Percentiles rank a stretch among this genome's conserved stretches.
phyloP scores from a whole-genome alignment of 2,888 invertebrate genomes.

The Andrena dorsata region DNA sequence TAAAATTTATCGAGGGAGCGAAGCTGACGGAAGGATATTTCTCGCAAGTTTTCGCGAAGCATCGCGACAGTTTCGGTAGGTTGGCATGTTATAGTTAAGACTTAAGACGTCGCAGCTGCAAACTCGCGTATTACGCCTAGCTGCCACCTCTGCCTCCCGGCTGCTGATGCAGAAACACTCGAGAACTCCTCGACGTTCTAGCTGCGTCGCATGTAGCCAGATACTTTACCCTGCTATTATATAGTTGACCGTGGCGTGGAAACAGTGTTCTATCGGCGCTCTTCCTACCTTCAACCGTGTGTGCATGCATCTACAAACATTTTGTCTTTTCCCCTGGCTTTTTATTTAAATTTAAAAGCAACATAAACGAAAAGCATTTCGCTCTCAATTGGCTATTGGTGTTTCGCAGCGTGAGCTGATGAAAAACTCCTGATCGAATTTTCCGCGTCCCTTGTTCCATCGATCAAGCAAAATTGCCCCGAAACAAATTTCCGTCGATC shows the following conservation, averaged over 20 bases:
- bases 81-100: conserved; percentile 9
- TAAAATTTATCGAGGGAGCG: not conserved
- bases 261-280: conserved; percentile 22
- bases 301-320: not conserved
- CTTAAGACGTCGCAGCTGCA: not conserved
- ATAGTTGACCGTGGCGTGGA: conserved; percentile 27
- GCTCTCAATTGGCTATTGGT: no score
- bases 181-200: conserved; percentile 39
- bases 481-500: conserved; percentile 7
- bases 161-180: conserved; percentile 59
- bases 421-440: not conserved
- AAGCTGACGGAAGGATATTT: not conserved
- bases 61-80: not conserved
- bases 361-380: no score
- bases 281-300: not conserved
- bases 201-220: conserved; percentile 26
- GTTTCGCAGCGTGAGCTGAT: no score
- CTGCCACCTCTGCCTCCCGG: conserved; percentile 20
- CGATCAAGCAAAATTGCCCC: conserved; percentile 6
- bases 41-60: not conserved
- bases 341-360: no score
- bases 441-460: not conserved
- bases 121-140: not conserved
- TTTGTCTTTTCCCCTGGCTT: not conserved
- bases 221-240: not conserved